Conservation (phyloP, 2,888 invertebrate species). For the Slavum lentiscoides region DNA sequence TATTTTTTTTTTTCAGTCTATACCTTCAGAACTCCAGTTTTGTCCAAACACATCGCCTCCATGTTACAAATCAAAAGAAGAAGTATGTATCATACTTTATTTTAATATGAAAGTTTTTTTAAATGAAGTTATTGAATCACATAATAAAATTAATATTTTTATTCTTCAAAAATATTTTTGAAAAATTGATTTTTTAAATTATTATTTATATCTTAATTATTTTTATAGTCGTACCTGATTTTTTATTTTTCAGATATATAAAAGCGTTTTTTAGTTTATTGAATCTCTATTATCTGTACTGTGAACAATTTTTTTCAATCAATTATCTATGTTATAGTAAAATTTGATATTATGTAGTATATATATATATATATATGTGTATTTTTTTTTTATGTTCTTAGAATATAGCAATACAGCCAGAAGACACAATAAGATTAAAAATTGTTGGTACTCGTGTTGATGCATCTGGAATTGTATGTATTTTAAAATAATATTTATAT, state of each 20-base stretch:
- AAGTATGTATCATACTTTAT: constrained; percentile 62
- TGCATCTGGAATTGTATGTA: constrained; percentile 95
- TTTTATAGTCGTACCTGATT: too few species aligned
- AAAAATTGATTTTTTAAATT: too few species aligned
- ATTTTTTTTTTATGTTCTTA: constrained; percentile 57
- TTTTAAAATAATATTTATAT: constrained; percentile 17
- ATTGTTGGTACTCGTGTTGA: constrained; percentile 98
- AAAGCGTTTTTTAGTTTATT: too few species aligned
- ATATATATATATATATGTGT: neutral
- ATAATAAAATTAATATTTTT: too few species aligned
- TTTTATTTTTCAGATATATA: too few species aligned
- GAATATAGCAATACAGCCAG: constrained; percentile 94
- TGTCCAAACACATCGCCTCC: constrained; percentile 97
- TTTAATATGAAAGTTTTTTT: neutral
- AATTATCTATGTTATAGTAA: neutral
- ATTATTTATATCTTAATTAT: too few species aligned
- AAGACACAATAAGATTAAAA: constrained; percentile 95
- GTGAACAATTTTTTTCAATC: neutral
- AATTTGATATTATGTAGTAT: neutral
- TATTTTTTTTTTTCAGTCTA: constrained; percentile 72
- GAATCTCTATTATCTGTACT: too few species aligned
- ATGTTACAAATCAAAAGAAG: constrained; percentile 97
- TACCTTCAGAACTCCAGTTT: constrained; percentile 99
- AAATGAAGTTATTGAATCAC: too few species aligned
- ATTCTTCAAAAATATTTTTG: too few species aligned